These are phyloP conservation scores for Kryphioiulus occultus DNA, from an alignment of 2,888 invertebrate species.

Conservation along the genomic window DNA sequence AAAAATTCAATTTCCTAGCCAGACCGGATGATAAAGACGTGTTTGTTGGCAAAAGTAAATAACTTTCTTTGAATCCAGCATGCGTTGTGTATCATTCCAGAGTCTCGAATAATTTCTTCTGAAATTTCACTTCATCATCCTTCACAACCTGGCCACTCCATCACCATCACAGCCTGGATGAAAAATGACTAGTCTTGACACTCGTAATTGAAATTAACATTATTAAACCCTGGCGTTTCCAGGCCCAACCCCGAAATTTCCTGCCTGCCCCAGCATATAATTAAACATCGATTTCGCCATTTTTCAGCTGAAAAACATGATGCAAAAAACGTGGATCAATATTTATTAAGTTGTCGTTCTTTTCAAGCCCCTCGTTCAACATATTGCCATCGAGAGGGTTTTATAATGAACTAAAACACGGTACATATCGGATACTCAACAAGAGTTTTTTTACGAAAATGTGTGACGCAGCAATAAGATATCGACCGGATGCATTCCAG, in stretches of 20 bases:
- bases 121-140: background rate
- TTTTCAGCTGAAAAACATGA: background rate
- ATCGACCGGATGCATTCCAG: background rate
- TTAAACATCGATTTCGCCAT: conserved; percentile 8
- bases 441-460: background rate
- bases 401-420: background rate
- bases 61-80: too few relatives aligned
- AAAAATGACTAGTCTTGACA: background rate
- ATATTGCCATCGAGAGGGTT: background rate
- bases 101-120: too few relatives aligned
- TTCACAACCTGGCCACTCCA: background rate
- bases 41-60: too few relatives aligned
- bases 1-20: too few relatives aligned
- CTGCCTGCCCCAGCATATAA: background rate
- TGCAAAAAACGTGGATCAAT: conserved; percentile 12
- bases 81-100: too few relatives aligned
- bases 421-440: background rate
- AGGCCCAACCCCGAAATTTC: background rate
- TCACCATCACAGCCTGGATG: background rate
- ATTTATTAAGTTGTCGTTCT: conserved; percentile 23
- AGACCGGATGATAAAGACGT: too few relatives aligned
- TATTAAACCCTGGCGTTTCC: conserved; percentile 4
- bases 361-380: background rate
- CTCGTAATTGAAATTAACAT: background rate
- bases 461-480: background rate